These are phyloP conservation scores for Drosophila mojavensis DNA, from an alignment of 1,140 invertebrate species.

Conservation along the genomic window DNA sequence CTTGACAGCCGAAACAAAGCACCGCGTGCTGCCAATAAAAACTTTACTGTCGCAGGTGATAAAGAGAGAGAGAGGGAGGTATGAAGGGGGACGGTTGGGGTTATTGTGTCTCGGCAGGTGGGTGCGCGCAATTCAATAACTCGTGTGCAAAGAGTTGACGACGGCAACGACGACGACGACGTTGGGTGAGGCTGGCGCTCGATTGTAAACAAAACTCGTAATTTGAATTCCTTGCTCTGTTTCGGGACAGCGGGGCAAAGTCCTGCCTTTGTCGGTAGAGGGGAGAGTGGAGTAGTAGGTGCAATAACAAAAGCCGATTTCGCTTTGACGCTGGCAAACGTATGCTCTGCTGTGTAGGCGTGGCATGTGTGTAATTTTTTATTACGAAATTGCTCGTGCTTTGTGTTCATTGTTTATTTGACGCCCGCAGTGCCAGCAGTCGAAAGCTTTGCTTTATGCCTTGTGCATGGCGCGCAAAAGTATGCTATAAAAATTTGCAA, in stretches of 20 bases:
- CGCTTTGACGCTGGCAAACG: slow-evolving; percentile 39
- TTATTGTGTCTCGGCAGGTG: background rate
- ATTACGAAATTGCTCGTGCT: slow-evolving; percentile 69
- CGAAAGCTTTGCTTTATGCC: slow-evolving; percentile 6
- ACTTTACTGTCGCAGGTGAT: slow-evolving; percentile 38
- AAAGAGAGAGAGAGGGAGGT: background rate
- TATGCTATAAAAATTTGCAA: slow-evolving; percentile 51
- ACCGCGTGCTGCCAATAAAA: slow-evolving; percentile 59
- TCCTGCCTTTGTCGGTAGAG: too few relatives aligned
- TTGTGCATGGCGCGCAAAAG: slow-evolving; percentile 10
- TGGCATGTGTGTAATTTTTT: slow-evolving; percentile 46
- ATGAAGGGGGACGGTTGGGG: background rate
- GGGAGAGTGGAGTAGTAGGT: too few relatives aligned
- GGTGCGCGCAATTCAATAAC: slow-evolving; percentile 46
- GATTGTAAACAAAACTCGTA: slow-evolving; percentile 74
- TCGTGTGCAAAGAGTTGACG: slow-evolving; percentile 46
- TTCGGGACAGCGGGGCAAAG: background rate
- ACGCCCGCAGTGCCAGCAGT: slow-evolving; percentile 52
- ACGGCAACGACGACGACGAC: background rate
- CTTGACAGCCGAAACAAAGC: slow-evolving; percentile 48
- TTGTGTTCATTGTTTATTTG: slow-evolving; percentile 69
- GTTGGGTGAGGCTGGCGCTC: slow-evolving; percentile 10
- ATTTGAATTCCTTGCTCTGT: slow-evolving; percentile 68
- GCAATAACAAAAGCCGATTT: slow-evolving; percentile 54
- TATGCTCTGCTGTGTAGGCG: background rate